A percentile compares a stretch with the other conserved stretches of the same genome.
Conservation (phyloP, 2,888 invertebrate species). For the Dasysyrphus albostriatus region DNA sequence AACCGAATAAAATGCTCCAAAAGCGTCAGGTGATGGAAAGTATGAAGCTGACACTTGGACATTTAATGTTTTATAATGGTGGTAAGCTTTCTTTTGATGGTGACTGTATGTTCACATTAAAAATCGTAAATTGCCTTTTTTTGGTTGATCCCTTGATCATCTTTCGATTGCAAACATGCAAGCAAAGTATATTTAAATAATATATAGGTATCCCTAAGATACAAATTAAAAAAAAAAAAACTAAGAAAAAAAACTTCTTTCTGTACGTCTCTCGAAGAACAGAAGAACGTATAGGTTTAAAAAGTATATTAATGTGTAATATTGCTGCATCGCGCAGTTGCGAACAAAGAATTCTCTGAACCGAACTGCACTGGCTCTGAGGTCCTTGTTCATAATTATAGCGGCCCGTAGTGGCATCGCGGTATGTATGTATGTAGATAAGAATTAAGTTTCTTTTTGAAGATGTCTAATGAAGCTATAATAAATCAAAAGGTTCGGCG, state of each 20-base stretch:
- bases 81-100: not conserved
- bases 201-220: slow-evolving; percentile 1
- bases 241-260: slow-evolving; percentile 2
- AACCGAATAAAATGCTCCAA: too few relatives aligned
- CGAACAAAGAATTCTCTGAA: slow-evolving; percentile 35
- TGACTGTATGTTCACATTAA: not conserved
- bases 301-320: slow-evolving; percentile 4
- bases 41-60: too few relatives aligned
- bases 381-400: slow-evolving; percentile 58
- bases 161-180: not conserved
- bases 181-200: slow-evolving; percentile 26
- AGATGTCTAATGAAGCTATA: slow-evolving; percentile 61
- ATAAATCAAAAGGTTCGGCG: slow-evolving; percentile 60
- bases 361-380: slow-evolving; percentile 30
- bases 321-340: slow-evolving; percentile 17
- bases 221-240: slow-evolving; percentile 15
- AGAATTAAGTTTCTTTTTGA: slow-evolving; percentile 58
- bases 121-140: slow-evolving; percentile 29
- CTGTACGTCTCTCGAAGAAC: not conserved
- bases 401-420: not conserved
- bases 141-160: slow-evolving; percentile 19
- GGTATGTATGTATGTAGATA: slow-evolving; percentile 33
- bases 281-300: not conserved
- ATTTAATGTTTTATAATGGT: too few relatives aligned
- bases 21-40: too few relatives aligned